A percentile compares a stretch with the other conserved stretches of the same genome.
Evolutionary conservation across 2,113 vertebrate genomes (phyloP).

Genomic region (Eira barbara): DNA sequence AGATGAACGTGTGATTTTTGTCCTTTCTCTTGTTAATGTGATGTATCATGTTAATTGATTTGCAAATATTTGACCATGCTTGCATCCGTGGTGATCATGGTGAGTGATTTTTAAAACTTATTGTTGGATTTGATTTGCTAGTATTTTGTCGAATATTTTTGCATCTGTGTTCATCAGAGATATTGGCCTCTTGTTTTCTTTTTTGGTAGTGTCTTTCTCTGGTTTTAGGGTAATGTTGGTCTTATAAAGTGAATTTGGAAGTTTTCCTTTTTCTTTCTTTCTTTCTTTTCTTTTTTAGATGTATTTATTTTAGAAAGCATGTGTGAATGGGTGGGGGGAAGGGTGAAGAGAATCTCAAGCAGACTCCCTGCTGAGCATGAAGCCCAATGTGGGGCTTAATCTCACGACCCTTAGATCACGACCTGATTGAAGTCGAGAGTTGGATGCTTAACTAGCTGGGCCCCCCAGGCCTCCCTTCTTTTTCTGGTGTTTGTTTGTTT

Average conservation of each 20-base stretch:
- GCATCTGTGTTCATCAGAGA: background rate
- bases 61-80: background rate
- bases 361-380: background rate
- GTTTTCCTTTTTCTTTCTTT: background rate
- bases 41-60: background rate
- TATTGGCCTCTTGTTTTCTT: background rate
- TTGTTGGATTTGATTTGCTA: background rate
- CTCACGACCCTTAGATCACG: background rate
- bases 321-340: background rate
- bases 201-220: background rate
- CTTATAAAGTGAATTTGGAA: background rate
- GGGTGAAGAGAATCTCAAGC: background rate
- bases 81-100: background rate
- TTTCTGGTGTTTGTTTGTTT: background rate
- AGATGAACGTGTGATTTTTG: background rate
- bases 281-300: background rate
- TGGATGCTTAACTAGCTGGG: too few species aligned
- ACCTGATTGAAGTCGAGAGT: background rate
- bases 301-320: background rate
- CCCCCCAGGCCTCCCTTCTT: background rate
- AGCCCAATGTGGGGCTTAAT: background rate
- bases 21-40: background rate
- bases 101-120: background rate
- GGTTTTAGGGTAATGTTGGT: background rate
- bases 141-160: background rate